These are phyloP conservation scores for Polymixis lichenea DNA, from an alignment of 2,888 invertebrate species.

Conservation along the genomic window DNA sequence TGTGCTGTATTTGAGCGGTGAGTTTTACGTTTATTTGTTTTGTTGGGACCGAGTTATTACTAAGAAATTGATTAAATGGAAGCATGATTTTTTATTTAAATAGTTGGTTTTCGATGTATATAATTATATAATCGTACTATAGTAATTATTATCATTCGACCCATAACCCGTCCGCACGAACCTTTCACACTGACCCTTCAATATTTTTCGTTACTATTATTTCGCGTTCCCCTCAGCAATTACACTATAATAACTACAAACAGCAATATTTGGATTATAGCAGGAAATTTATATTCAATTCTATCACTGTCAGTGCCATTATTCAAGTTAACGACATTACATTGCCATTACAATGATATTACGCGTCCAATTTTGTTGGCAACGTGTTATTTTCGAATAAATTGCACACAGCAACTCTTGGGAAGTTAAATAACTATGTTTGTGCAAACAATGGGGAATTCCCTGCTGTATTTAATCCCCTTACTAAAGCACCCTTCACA, in stretches of 20 bases:
- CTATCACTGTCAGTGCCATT: constrained; percentile 48
- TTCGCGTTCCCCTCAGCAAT: constrained; percentile 35
- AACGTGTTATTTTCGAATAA: constrained; percentile 67
- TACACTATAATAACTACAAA: constrained; percentile 27
- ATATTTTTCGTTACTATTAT: constrained; percentile 9
- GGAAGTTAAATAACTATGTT: constrained; percentile 87
- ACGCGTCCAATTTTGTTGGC: constrained; percentile 57
- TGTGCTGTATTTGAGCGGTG: constrained; percentile 87
- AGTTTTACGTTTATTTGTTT: constrained; percentile 63
- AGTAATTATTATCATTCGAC: constrained; percentile 16
- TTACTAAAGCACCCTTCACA: constrained; percentile 80
- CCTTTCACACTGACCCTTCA: constrained; percentile 21
- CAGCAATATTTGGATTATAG: constrained; percentile 35
- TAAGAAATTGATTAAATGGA: background rate
- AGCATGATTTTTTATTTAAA: background rate
- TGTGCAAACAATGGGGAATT: constrained; percentile 82
- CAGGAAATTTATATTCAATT: constrained; percentile 55
- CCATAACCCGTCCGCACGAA: background rate
- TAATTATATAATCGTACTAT: background rate
- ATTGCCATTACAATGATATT: constrained; percentile 62
- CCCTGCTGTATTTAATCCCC: constrained; percentile 81
- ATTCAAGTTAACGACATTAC: constrained; percentile 60
- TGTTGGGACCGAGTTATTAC: background rate
- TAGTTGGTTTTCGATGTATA: too few species aligned
- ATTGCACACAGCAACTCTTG: constrained; percentile 71